Conservation (phyloP, 2,797 vertebrate genomes). For the Scolopax rusticola region DNA sequence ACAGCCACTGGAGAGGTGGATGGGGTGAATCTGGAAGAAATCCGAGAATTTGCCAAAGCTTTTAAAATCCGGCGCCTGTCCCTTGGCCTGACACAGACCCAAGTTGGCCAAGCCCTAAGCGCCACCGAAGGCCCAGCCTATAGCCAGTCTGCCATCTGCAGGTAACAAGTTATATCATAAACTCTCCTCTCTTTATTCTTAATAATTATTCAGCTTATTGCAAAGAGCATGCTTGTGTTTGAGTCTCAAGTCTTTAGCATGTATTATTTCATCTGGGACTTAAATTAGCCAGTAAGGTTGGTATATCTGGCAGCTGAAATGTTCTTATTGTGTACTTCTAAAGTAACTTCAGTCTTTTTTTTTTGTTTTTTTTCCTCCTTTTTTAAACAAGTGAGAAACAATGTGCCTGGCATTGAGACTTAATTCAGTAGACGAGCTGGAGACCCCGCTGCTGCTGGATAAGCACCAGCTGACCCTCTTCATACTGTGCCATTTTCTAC, state of each 20-base stretch:
- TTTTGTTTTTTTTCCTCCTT: not conserved
- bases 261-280: not conserved
- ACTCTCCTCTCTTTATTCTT: conserved; percentile 34
- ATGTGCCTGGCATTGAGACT: conserved; percentile 39
- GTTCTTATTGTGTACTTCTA: not conserved
- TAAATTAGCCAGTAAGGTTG: not conserved
- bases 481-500: conserved; percentile 70
- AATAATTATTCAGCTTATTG: not conserved
- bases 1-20: conserved; percentile 96
- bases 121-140: conserved; percentile 98
- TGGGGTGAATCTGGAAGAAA: conserved; percentile 99
- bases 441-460: conserved; percentile 51
- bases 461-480: conserved; percentile 52
- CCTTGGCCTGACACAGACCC: conserved; percentile 98
- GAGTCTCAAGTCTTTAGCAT: not conserved
- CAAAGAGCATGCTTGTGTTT: not conserved
- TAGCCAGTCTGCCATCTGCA: conserved; percentile 99
- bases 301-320: not conserved
- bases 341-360: not conserved
- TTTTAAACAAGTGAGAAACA: conserved; percentile 56
- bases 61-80: conserved; percentile 99
- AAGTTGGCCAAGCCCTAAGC: conserved; percentile 99
- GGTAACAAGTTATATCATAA: conserved; percentile 85
- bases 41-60: conserved; percentile 99
- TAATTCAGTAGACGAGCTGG: conserved; percentile 61